Evolutionary conservation across 2,797 vertebrate genomes (phyloP).

Genomic region (Chelon auratus): DNA sequence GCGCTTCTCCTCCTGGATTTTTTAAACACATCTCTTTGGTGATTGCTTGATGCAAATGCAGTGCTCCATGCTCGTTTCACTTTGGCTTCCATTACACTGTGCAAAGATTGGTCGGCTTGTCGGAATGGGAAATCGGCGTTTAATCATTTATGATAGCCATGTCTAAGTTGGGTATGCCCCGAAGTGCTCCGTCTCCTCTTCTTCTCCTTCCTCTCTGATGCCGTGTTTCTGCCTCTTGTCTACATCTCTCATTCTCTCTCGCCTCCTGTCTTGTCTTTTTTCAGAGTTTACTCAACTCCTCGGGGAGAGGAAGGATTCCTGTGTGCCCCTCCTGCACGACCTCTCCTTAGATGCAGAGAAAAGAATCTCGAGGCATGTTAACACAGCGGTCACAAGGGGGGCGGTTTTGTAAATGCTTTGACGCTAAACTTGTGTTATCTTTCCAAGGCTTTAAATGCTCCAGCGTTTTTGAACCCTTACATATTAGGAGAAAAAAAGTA

Average conservation of each 20-base stretch:
- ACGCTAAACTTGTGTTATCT: constrained; percentile 17
- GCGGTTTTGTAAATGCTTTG: constrained; percentile 18
- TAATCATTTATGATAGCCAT: constrained; percentile 83
- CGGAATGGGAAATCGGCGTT: constrained; percentile 76
- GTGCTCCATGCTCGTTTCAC: constrained; percentile 56
- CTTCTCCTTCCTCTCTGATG: constrained; percentile 44
- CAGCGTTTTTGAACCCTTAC: constrained; percentile 6
- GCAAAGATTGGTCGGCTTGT: constrained; percentile 80
- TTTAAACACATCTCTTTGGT: constrained; percentile 72
- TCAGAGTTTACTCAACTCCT: constrained; percentile 50
- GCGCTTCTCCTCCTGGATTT: constrained; percentile 6
- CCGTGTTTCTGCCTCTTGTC: constrained; percentile 50
- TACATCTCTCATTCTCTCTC: constrained; percentile 43
- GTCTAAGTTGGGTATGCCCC: constrained; percentile 80
- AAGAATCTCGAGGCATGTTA: constrained; percentile 13
- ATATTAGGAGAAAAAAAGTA: constrained; percentile 13
- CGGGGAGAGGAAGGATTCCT: constrained; percentile 41
- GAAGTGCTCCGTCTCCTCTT: constrained; percentile 65
- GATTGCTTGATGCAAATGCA: constrained; percentile 82
- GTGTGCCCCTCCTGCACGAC: constrained; percentile 15
- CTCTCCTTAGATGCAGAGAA: constrained; percentile 6
- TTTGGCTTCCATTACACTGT: constrained; percentile 80
- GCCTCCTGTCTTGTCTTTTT: constrained; percentile 40
- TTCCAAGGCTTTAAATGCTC: constrained; percentile 21
- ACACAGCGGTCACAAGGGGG: constrained; percentile 9